phyloP scores from a whole-genome alignment of 2,797 vertebrate genomes.

The Peromyscus attwateri region DNA sequence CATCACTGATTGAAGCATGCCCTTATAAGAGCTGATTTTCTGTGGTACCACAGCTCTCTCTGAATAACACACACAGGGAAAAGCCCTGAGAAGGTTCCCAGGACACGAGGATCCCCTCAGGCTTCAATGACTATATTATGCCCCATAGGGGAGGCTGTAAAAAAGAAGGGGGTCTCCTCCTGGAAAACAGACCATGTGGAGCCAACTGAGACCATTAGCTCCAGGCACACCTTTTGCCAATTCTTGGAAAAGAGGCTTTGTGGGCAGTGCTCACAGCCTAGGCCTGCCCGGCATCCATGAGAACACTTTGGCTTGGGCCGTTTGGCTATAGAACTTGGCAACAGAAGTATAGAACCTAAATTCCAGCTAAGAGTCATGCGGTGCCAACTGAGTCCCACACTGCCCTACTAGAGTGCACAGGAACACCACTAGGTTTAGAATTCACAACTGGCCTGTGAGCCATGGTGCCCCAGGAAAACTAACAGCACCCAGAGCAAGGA shows the following conservation, averaged over 20 bases:
- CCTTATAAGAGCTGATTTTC: neutral
- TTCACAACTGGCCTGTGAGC: neutral
- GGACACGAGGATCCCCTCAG: rapidly evolving
- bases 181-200: neutral
- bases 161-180: neutral
- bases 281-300: neutral
- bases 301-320: neutral
- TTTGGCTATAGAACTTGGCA: neutral
- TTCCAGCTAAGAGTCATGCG: neutral
- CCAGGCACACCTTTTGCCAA: neutral
- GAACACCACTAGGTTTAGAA: neutral
- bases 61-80: neutral
- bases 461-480: rapidly evolving
- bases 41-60: neutral
- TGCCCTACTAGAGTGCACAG: neutral
- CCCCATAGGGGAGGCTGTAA: neutral
- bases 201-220: neutral
- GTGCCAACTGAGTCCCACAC: neutral
- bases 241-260: neutral
- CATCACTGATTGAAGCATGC: neutral
- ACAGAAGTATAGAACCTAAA: neutral
- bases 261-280: neutral
- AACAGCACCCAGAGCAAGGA: rapidly evolving
- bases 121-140: neutral
- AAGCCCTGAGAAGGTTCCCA: neutral